Percentiles rank a stretch among this genome's conserved stretches.
phyloP scores from a whole-genome alignment of 1,140 invertebrate genomes.

The Lethrus apterus region DNA sequence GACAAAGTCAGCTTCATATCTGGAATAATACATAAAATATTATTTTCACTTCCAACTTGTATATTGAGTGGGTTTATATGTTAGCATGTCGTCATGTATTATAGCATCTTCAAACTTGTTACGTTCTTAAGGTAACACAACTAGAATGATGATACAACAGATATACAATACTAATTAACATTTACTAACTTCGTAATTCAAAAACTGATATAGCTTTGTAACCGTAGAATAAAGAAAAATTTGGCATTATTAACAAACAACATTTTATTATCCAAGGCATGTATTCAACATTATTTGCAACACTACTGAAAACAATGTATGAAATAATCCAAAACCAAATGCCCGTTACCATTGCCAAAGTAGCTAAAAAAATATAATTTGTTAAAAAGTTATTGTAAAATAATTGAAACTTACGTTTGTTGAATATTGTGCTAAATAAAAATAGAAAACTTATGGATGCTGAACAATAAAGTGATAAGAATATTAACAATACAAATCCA shows the following conservation, averaged over 20 bases:
- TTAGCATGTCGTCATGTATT: no score
- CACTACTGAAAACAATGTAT: conserved; percentile 15
- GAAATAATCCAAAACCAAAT: conserved; percentile 30
- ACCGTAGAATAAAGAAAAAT: conserved; percentile 32
- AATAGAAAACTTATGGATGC: conserved; percentile 42
- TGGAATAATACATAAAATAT: no score
- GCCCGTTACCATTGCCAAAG: conserved; percentile 26
- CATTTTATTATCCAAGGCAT: conserved; percentile 12
- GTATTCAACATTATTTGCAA: neutral
- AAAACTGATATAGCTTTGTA: conserved; percentile 33
- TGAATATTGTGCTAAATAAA: conserved; percentile 47
- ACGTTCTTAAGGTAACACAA: no score
- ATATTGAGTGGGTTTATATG: no score
- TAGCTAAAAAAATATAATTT: conserved; percentile 17
- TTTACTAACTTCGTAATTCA: conserved; percentile 31
- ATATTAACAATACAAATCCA: conserved; percentile 43
- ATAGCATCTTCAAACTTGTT: no score
- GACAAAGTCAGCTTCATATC: neutral
- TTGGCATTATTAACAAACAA: conserved; percentile 31
- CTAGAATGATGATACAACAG: no score
- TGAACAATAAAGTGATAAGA: conserved; percentile 46
- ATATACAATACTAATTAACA: no score
- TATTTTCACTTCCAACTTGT: no score
- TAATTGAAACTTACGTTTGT: conserved; percentile 43
- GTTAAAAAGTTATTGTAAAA: neutral